Evolutionary conservation across 2,888 invertebrate species (phyloP).

Genomic region (Blastobasis adustella): DNA sequence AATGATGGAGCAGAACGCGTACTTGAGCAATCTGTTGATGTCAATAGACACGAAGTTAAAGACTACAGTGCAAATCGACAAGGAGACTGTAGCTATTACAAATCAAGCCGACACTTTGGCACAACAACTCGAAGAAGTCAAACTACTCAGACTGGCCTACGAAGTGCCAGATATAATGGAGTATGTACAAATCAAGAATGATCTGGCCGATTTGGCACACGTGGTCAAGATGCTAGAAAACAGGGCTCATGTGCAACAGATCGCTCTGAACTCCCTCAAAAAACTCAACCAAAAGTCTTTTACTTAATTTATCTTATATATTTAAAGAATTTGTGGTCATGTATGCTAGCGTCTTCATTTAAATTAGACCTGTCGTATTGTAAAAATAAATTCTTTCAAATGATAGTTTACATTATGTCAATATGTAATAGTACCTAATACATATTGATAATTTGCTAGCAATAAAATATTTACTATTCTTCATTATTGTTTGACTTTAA

Average conservation of each 20-base stretch:
- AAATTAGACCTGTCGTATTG: no score
- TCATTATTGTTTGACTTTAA: no score
- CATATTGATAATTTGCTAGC: no score
- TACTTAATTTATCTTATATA: slow-evolving; percentile 3
- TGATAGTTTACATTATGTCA: no score
- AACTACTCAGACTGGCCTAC: slow-evolving; percentile 50
- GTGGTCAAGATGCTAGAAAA: slow-evolving; percentile 49
- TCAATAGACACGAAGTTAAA: slow-evolving; percentile 51
- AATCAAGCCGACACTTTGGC: slow-evolving; percentile 50
- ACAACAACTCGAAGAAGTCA: slow-evolving; percentile 47
- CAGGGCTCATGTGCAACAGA: slow-evolving; percentile 47
- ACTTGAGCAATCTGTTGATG: slow-evolving; percentile 50
- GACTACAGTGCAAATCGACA: slow-evolving; percentile 52
- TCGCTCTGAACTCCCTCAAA: slow-evolving; percentile 45
- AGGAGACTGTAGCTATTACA: slow-evolving; percentile 46
- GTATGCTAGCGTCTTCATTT: no score
- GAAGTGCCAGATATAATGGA: slow-evolving; percentile 75
- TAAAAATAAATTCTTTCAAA: no score
- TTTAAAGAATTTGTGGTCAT: not conserved
- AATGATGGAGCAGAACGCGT: slow-evolving; percentile 65
- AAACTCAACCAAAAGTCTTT: slow-evolving; percentile 30
- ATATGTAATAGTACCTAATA: no score
- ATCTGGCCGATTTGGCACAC: slow-evolving; percentile 59
- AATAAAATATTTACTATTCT: no score
- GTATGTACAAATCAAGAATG: slow-evolving; percentile 69